Evolutionary conservation across 1,140 invertebrate species (phyloP).

Genomic region (Diabrotica undecimpunctata): DNA sequence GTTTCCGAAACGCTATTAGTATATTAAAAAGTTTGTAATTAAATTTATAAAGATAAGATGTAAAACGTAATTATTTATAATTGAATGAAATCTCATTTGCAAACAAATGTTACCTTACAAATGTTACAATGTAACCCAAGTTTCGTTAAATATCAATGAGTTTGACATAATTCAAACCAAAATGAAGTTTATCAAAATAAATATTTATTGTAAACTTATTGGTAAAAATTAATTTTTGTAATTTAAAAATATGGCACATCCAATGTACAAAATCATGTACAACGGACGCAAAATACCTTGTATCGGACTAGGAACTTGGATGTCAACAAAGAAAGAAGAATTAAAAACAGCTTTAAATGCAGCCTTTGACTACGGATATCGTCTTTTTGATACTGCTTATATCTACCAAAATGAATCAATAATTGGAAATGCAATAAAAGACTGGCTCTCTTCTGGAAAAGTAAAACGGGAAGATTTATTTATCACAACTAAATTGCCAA

Average conservation of each 20-base stretch:
- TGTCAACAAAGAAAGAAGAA: conserved; percentile 53
- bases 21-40: no score
- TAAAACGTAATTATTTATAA: no score
- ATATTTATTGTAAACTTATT: neutral
- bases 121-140: no score
- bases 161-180: no score
- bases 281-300: no score
- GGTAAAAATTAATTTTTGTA: neutral
- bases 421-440: conserved; percentile 70
- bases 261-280: neutral
- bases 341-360: conserved; percentile 62
- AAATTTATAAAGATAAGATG: no score
- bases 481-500: conserved; percentile 72
- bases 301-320: no score
- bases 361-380: conserved; percentile 63
- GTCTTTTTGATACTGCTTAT: conserved; percentile 67
- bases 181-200: no score
- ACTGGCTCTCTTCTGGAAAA: conserved; percentile 66
- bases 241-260: neutral
- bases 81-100: no score
- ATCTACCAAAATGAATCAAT: conserved; percentile 76
- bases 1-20: no score
- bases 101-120: no score
- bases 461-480: conserved; percentile 74
- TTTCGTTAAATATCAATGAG: no score